Percentiles rank a stretch among this genome's conserved stretches.
These are phyloP conservation scores for Zosterops hypoxanthus DNA, from an alignment of 2,113 vertebrate genomes.

Conservation along the genomic window DNA sequence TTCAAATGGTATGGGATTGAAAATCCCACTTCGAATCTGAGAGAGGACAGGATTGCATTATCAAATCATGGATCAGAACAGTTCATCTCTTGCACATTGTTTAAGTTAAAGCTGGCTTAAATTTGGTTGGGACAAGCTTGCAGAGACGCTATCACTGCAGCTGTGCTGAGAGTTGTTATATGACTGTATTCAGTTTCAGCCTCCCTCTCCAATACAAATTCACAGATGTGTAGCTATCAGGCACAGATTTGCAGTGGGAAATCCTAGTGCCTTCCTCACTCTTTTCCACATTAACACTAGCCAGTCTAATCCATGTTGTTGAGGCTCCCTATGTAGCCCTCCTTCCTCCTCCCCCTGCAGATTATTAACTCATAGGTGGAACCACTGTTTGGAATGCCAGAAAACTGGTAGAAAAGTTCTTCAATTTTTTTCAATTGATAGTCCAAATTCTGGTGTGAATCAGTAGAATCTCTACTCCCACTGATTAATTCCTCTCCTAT, in stretches of 20 bases:
- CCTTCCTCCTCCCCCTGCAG: not conserved
- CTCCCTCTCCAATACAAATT: not conserved
- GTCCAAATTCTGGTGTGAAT: not conserved
- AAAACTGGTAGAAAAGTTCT: not conserved
- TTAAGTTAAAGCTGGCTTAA: not conserved
- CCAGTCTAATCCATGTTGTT: fast-evolving
- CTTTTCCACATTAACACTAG: not conserved
- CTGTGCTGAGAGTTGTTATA: not conserved
- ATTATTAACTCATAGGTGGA: not conserved
- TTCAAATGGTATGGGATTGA: not conserved
- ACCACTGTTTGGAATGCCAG: not conserved
- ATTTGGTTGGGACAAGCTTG: not conserved
- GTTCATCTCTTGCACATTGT: not conserved
- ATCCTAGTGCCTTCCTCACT: not conserved
- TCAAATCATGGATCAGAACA: not conserved
- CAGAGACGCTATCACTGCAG: not conserved
- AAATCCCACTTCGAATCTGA: not conserved
- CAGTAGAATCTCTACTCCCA: not conserved
- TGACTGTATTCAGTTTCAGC: not conserved
- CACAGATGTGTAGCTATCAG: not conserved
- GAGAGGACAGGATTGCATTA: not conserved
- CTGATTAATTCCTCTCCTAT: not conserved
- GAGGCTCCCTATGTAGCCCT: not conserved
- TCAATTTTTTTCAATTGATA: not conserved
- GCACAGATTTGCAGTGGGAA: not conserved